Conservation (phyloP, 1,140 invertebrate species). For the Cataglyphis hispanica region DNA sequence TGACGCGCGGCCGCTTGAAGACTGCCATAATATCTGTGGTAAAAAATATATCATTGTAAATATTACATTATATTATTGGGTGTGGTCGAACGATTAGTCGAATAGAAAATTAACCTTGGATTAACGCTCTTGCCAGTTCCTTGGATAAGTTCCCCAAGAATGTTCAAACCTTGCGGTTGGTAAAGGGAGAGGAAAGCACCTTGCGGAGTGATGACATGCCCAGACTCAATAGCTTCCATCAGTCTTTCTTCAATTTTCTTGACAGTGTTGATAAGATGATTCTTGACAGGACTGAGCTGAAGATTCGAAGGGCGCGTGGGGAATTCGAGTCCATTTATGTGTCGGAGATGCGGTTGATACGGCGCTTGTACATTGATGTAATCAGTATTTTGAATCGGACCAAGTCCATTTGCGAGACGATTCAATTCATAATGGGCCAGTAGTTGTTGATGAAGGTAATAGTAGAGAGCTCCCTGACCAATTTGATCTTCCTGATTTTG, state of each 20-base stretch:
- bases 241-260: conserved; percentile 88
- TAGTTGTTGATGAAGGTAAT: conserved; percentile 87
- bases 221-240: conserved; percentile 89
- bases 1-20: conserved; percentile 87
- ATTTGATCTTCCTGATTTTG: conserved; percentile 77
- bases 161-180: conserved; percentile 84
- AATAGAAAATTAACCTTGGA: conserved; percentile 73
- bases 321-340: conserved; percentile 89
- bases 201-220: conserved; percentile 87
- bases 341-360: conserved; percentile 88
- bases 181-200: conserved; percentile 82
- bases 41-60: not conserved
- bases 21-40: conserved; percentile 86
- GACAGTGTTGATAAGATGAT: conserved; percentile 83
- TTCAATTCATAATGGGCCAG: conserved; percentile 86
- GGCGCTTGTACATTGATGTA: conserved; percentile 87
- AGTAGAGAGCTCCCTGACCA: conserved; percentile 83
- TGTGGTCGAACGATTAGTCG: not conserved
- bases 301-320: conserved; percentile 88
- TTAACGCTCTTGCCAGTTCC: conserved; percentile 84
- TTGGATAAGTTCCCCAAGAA: conserved; percentile 87
- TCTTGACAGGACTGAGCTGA: conserved; percentile 81
- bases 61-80: not conserved
- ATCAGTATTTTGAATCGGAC: conserved; percentile 82
- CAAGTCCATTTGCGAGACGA: conserved; percentile 85